These are phyloP conservation scores for Ophiothrix spiculata DNA, from an alignment of 35 echinoderm and acorn worm genomes.

Conservation along the genomic window DNA sequence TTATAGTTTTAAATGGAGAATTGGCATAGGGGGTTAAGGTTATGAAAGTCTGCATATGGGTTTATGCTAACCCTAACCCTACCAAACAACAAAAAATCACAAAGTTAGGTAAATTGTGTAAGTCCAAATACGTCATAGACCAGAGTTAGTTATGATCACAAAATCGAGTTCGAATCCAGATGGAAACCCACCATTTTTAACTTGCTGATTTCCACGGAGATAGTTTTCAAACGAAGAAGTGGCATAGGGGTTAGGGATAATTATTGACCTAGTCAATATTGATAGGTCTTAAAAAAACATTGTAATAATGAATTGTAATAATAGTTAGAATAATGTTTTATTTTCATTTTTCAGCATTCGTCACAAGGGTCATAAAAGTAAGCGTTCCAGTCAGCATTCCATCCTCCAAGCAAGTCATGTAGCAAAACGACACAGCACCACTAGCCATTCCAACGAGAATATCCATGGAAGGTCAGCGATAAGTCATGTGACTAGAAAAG, in stretches of 20 bases:
- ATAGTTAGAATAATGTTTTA: background rate
- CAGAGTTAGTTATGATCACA: no score
- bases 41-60: no score
- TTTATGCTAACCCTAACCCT: no score
- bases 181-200: no score
- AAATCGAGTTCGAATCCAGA: no score
- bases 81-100: no score
- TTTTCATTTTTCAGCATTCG: conserved; percentile 30
- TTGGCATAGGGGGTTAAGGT: no score
- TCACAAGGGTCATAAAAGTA: conserved; percentile 39
- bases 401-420: background rate
- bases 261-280: background rate
- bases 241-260: background rate
- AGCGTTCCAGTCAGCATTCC: conserved; percentile 7
- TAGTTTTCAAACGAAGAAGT: no score
- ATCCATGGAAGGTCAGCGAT: background rate
- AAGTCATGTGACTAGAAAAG: background rate
- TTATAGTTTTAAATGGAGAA: background rate
- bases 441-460: conserved; percentile 3
- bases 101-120: no score
- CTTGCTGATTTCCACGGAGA: no score
- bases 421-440: conserved; percentile 25
- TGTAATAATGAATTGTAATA: no score
- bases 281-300: background rate
- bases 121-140: no score